Conservation (phyloP, 2,888 invertebrate species). For the Tridacna gigas region DNA sequence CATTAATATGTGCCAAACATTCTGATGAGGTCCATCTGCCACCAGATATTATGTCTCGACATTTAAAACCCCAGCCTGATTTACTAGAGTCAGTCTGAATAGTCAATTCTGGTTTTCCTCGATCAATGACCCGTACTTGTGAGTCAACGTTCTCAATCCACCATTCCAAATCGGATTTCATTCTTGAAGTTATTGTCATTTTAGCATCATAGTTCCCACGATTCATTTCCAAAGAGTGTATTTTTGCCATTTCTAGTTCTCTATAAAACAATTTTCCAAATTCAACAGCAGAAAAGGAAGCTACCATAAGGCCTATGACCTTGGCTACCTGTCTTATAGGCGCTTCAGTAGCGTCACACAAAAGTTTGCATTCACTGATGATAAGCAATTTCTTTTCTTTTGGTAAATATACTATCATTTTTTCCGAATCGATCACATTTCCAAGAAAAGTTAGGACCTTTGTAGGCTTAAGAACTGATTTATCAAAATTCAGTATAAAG, state of each 20-base stretch:
- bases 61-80: slow-evolving; percentile 5
- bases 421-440: neutral
- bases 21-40: neutral
- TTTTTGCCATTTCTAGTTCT: too few species aligned
- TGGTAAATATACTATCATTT: neutral
- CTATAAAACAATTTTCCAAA: too few species aligned
- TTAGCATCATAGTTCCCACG: slow-evolving; percentile 28
- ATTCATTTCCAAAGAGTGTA: slow-evolving; percentile 5
- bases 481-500: neutral
- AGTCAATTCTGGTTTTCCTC: too few species aligned
- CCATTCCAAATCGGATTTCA: too few species aligned
- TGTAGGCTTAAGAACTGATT: slow-evolving; percentile 4
- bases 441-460: neutral
- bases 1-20: too few species aligned
- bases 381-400: neutral
- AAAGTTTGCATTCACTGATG: neutral
- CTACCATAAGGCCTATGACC: too few species aligned
- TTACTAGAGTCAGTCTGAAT: neutral
- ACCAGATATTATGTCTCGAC: neutral
- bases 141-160: neutral
- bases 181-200: slow-evolving; percentile 1
- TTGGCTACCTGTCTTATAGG: slow-evolving; percentile 23
- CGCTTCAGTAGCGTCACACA: neutral
- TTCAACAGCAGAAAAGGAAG: too few species aligned
- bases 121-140: too few species aligned